Evolutionary conservation across 2,888 invertebrate species (phyloP).

Genomic region (Ectemnius cavifrons): DNA sequence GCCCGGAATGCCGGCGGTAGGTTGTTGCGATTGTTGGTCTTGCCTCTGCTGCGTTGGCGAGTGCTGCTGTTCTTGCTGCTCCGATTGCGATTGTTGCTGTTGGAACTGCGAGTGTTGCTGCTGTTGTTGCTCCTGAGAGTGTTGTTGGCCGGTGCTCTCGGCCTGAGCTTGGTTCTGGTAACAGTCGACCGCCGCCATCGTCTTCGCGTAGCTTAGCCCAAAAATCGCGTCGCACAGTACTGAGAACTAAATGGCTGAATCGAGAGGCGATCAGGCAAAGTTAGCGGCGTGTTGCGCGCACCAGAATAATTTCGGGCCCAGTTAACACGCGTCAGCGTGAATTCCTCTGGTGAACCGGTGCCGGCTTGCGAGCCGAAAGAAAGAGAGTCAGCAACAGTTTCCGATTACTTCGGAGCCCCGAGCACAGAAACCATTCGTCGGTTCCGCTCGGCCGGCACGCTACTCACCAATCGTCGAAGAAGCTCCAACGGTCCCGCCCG

Average conservation of each 20-base stretch:
- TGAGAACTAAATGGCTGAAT: conserved; percentile 22
- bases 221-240: conserved; percentile 38
- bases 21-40: conserved; percentile 66
- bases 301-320: conserved; percentile 52
- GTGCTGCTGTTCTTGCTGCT: conserved; percentile 37
- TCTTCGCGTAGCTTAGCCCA: conserved; percentile 50
- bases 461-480: conserved; percentile 36
- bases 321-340: conserved; percentile 60
- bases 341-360: conserved; percentile 63
- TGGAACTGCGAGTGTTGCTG: conserved; percentile 56
- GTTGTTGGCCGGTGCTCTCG: conserved; percentile 62
- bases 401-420: conserved; percentile 53
- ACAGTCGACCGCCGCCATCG: conserved; percentile 75
- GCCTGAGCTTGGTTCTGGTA: conserved; percentile 69
- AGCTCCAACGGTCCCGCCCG: conserved; percentile 42
- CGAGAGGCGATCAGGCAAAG: conserved; percentile 30
- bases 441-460: conserved; percentile 40
- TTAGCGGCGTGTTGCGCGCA: conserved; percentile 41
- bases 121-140: conserved; percentile 58
- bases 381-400: conserved; percentile 62
- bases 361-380: conserved; percentile 65
- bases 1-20: conserved; percentile 77
- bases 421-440: conserved; percentile 47
- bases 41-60: conserved; percentile 59
- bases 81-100: conserved; percentile 45